Evolutionary conservation across 30 jellyfish, hydroid and myxozoan genomes (phyloP), one percentile per base, ranked within the genome.

Genomic region (Cassiopea xamachana): DNA sequence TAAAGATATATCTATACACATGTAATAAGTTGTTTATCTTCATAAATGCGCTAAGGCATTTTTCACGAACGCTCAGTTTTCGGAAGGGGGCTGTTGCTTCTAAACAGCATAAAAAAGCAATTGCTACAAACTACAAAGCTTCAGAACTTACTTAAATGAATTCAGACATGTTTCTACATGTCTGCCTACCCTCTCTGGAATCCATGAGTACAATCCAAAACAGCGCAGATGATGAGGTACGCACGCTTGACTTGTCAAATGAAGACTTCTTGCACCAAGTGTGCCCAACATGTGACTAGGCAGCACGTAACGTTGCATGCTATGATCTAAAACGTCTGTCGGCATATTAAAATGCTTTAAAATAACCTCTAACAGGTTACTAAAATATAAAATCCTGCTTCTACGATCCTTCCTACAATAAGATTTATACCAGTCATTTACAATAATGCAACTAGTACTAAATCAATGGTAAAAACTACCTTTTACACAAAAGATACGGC

Each of bases 311-410:
- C 55, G 7, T 71, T 15, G 80, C 80, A 71, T 71, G 80, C 80
- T 15, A 71, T 15, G n/a, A 67, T 71, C 43, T 64, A 13, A 64
- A 7, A 71, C 80, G 10, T 10, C 7, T 55, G 12, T 3, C n/a
- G 55, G 80, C 80, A 71, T 55, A 71, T 71, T 18, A 19, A 17
- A 71, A 71, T 55, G 80, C 74, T 39, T 49, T 78, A 78, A 78
- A 78, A 78, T 55, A 50, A 45, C 87, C 87, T 78, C 87, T 46
- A 78, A 78, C 87, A 51, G 75, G 58, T 48, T 78, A 50, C 75
- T 78, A 78, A 78, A 78, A 78, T 78, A 48, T 78, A 78, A 78
- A 78, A 78, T 78, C 49, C 74, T 50, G 46, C 69, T 78, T 14
- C 58, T 55, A 19, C 0, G 59, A 50, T 48, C 74, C 74, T 75